phyloP scores from a whole-genome alignment of 2,888 invertebrate genomes.

The Amorpha juglandis region DNA sequence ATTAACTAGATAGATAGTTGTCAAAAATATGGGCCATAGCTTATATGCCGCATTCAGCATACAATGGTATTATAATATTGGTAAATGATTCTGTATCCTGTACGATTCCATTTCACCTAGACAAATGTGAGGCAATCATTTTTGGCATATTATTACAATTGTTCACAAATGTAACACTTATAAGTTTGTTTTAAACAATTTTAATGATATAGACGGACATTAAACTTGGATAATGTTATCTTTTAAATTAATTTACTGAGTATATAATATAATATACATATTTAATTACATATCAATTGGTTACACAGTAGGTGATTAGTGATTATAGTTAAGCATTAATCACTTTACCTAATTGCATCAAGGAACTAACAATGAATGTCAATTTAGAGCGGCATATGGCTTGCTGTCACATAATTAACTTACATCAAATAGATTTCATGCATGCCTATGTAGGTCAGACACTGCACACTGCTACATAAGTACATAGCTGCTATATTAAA shows the following conservation, averaged over 20 bases:
- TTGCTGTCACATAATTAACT: slow-evolving; percentile 41
- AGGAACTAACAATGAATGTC: slow-evolving; percentile 36
- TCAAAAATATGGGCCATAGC: too few relatives aligned
- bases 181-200: not conserved
- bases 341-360: slow-evolving; percentile 29
- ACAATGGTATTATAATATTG: too few relatives aligned
- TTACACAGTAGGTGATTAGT: not conserved
- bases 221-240: not conserved
- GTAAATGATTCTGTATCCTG: too few relatives aligned
- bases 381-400: slow-evolving; percentile 37
- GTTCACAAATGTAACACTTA: too few relatives aligned
- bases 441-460: slow-evolving; percentile 39
- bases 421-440: slow-evolving; percentile 26
- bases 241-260: not conserved
- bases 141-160: too few relatives aligned
- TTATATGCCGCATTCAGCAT: too few relatives aligned
- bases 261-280: not conserved
- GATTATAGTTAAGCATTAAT: not conserved
- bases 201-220: not conserved
- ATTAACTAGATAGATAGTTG: too few relatives aligned
- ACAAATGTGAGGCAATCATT: too few relatives aligned
- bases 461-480: slow-evolving; percentile 28
- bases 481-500: slow-evolving; percentile 14
- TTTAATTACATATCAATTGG: not conserved
- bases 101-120: too few relatives aligned